These are phyloP conservation scores for Dolichoris vasculosae DNA, from an alignment of 1,140 invertebrate genomes.

Conservation along the genomic window DNA sequence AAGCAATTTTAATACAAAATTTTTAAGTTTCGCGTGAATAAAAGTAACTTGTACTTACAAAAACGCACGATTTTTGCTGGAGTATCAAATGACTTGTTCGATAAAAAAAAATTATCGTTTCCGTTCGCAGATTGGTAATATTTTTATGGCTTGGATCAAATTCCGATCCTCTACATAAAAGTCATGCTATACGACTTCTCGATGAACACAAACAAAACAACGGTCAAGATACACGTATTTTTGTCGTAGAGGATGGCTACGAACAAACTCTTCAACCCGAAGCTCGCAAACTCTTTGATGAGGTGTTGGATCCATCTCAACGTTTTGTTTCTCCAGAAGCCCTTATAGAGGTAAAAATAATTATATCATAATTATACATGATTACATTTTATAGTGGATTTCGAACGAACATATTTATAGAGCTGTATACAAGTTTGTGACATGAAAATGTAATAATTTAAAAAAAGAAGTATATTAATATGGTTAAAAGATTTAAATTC, in stretches of 20 bases:
- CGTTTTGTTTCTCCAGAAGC: slow-evolving; percentile 78
- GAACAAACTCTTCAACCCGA: slow-evolving; percentile 82
- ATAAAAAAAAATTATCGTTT: not conserved
- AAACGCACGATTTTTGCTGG: too few species aligned
- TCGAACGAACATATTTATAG: too few species aligned
- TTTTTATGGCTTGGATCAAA: slow-evolving; percentile 71
- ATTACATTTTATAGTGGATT: not conserved
- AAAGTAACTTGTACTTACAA: not conserved
- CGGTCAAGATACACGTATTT: slow-evolving; percentile 71
- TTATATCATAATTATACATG: not conserved
- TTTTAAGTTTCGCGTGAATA: not conserved
- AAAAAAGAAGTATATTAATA: too few species aligned
- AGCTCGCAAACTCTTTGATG: slow-evolving; percentile 81
- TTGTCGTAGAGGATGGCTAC: slow-evolving; percentile 90
- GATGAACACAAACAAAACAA: slow-evolving; percentile 64
- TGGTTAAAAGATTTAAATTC: too few species aligned
- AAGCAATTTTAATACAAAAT: too few species aligned
- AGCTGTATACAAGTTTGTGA: too few species aligned
- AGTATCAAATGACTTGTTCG: not conserved
- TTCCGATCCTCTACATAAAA: slow-evolving; percentile 67
- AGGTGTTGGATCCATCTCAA: slow-evolving; percentile 80
- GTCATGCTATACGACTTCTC: slow-evolving; percentile 66
- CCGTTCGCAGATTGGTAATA: slow-evolving; percentile 59
- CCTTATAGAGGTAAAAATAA: slow-evolving; percentile 53
- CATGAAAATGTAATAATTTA: too few species aligned